Base-by-base conservation (phyloP, 53 echinoderm and acorn worm genomes). In the Temnopleurus reevesii region DNA sequence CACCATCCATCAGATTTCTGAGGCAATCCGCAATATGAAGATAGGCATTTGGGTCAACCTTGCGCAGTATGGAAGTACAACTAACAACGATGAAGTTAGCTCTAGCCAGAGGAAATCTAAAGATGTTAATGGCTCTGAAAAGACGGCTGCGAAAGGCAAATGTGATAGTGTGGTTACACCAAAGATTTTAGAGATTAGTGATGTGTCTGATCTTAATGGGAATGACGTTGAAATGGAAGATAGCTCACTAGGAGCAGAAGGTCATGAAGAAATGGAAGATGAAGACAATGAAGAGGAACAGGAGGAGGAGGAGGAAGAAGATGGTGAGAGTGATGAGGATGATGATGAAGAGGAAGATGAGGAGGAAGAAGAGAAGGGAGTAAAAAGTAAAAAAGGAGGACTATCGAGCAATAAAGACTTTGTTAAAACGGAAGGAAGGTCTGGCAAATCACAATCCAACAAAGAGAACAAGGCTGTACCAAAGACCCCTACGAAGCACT, bases 41-140 rank as follows among this genome's bases (percentile, higher is more conserved):
- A 89, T 95, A 35, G 97, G 97, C 24, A 89, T 97, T n/a, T 97
- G 97, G 97, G 90, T 97, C 28, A 96, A 96, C 28, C 89, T 96
- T 77, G 93, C 76, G 17, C 94, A 89, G 45, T 91, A 81, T 91
- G 80, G 86, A 51, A 92, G 83, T 58, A 27, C 76, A 38, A 77
- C 89, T 17, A 89, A 90, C n/a, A 47, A 58, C 9, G 91, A 92
- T 43, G 92, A 92, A 4, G 4, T 77, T 31, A 63, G 79, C 47
- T 45, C 82, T 35, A 81, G 81, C 45, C 53, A 80, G n/a, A 21
- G 58, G 33, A 29, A 55, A 33, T 30, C 65, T 10, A 64, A 61
- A 47, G 59, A 59, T n/a, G 4, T 63, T 8, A 58, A 38, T 34
- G 63, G 34, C 34, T 61, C 61, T 35, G 80, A 89, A 59, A 89